A percentile compares a stretch with the other conserved stretches of the same genome.
Evolutionary conservation across 2,797 vertebrate species (phyloP).

Genomic region (Catamblyrhynchus diadema): DNA sequence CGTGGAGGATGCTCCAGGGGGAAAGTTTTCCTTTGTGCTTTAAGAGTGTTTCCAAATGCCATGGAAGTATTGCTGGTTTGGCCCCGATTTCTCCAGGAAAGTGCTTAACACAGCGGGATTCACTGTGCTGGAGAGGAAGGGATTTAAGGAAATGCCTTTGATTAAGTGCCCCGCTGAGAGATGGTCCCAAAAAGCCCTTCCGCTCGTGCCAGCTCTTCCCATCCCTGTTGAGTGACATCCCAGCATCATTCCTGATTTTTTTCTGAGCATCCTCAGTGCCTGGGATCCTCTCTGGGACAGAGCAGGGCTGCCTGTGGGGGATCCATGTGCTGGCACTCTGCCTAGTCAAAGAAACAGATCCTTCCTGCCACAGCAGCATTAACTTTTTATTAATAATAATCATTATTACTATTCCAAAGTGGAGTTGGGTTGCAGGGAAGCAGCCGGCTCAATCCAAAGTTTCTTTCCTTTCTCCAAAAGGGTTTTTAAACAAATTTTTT

Average conservation of each 20-base stretch:
- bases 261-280: background rate
- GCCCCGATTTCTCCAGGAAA: background rate
- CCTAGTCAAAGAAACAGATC: background rate
- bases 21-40: background rate
- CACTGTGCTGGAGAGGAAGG: background rate
- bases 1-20: background rate
- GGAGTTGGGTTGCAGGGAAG: background rate
- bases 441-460: background rate
- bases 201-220: background rate
- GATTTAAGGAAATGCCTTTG: background rate
- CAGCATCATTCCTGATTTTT: background rate
- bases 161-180: background rate
- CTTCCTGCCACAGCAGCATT: background rate
- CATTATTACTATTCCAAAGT: background rate
- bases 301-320: background rate
- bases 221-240: background rate
- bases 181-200: background rate
- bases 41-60: background rate
- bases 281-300: background rate
- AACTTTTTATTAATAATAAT: background rate
- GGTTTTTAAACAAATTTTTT: background rate
- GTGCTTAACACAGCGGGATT: background rate
- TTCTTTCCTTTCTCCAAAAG: conserved; percentile 20
- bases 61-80: background rate
- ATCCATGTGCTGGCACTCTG: background rate